Evolutionary conservation across 2,113 vertebrate genomes (phyloP).

Genomic region (Nansenia antarctica): DNA sequence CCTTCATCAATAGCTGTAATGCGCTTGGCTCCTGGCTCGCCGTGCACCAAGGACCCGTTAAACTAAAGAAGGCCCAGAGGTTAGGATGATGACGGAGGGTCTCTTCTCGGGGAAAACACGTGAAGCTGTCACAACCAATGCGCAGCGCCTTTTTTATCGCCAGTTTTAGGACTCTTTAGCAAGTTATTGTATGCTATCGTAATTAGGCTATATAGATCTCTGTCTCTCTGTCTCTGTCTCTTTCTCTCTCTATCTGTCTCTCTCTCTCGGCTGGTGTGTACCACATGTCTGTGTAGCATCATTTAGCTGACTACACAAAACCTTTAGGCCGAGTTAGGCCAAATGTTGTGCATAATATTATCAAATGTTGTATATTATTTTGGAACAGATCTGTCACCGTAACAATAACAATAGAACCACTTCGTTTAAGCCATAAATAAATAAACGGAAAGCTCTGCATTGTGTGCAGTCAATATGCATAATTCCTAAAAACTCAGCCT

Average conservation of each 20-base stretch:
- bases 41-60: neutral
- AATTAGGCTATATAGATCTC: neutral
- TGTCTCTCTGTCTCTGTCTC: neutral
- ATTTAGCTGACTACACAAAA: too few species aligned
- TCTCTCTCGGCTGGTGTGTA: neutral
- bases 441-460: too few species aligned
- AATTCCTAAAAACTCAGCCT: slow-evolving; percentile 1
- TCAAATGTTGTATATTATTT: too few species aligned
- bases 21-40: neutral
- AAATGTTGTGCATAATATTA: too few species aligned
- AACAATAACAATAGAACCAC: too few species aligned
- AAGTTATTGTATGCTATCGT: neutral
- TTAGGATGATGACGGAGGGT: slow-evolving; percentile 18
- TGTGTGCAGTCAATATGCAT: too few species aligned
- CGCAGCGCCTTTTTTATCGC: neutral
- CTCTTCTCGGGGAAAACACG: neutral
- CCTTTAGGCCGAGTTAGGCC: too few species aligned
- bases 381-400: too few species aligned
- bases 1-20: neutral
- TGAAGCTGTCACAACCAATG: neutral
- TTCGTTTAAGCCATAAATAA: too few species aligned
- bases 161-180: too few species aligned
- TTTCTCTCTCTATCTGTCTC: neutral
- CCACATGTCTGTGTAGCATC: too few species aligned
- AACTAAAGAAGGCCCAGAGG: slow-evolving; percentile 1